These are phyloP conservation scores for Spondyliosoma cantharus DNA, from an alignment of 2,797 vertebrate species.

Conservation along the genomic window DNA sequence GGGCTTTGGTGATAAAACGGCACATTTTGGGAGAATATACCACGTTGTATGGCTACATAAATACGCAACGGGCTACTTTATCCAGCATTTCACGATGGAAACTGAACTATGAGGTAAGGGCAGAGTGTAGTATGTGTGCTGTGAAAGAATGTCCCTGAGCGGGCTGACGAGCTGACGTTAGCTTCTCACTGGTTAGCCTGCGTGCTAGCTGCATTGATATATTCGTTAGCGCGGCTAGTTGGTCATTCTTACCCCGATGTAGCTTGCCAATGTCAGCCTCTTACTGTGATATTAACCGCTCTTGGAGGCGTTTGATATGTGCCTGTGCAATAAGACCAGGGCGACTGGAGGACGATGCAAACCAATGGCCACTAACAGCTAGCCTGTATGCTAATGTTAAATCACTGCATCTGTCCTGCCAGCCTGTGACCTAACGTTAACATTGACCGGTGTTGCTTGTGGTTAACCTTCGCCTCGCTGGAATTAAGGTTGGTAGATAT, in stretches of 20 bases:
- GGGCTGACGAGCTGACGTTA: slow-evolving; percentile 71
- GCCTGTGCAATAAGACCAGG: neutral
- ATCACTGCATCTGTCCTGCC: slow-evolving; percentile 74
- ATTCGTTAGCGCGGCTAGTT: neutral
- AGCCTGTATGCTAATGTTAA: slow-evolving; percentile 70
- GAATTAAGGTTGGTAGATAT: neutral
- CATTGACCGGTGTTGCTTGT: neutral
- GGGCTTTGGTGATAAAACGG: slow-evolving; percentile 60
- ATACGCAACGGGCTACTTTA: slow-evolving; percentile 19
- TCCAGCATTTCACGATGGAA: slow-evolving; percentile 69
- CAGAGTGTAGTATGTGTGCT: slow-evolving; percentile 48
- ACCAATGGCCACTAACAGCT: slow-evolving; percentile 17
- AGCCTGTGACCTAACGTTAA: slow-evolving; percentile 34
- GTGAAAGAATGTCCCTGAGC: slow-evolving; percentile 73
- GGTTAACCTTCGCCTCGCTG: neutral
- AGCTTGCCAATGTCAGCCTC: neutral
- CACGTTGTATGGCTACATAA: slow-evolving; percentile 35
- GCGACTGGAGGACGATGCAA: neutral
- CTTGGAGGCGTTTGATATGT: neutral
- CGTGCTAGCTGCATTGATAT: slow-evolving; percentile 51
- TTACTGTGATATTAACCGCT: neutral
- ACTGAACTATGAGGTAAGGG: slow-evolving; percentile 85
- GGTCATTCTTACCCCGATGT: neutral
- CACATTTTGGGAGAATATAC: slow-evolving; percentile 12
- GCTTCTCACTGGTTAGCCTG: slow-evolving; percentile 65